Evolutionary conservation across 2,113 vertebrate species (phyloP), one percentile per base, ranked within the genome.

Genomic region (Parus major): DNA sequence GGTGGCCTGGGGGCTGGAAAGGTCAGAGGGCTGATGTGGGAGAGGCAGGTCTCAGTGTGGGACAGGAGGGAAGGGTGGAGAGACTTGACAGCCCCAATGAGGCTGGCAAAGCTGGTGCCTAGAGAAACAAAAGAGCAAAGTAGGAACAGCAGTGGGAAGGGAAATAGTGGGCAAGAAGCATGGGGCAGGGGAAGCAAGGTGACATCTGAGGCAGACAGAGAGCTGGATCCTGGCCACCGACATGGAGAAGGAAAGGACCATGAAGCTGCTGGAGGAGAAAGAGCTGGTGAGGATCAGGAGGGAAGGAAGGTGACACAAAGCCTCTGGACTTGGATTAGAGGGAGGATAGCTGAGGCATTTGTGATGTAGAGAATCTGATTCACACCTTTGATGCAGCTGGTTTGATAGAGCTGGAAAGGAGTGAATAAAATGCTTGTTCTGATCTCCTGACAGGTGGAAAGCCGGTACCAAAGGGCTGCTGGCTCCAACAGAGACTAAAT

Each of bases 401-500:
- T 87, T 88, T 92, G 90, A 92, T 33, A 88, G 85, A 93, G 53
- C 59, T 52, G 59, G 90, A 66, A 88, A 83, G 75, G 23, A 90
- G 49, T 11, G 82, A 95, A 84, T 66, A 82, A 82, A 95, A 50
- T 3, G 1, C 70, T 87, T 61, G 59, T 80, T 95, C 76, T 95
- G 65, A 76, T 88, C 72, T 91, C 52, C 76, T 81, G 82, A 92
- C 49, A 89, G 65, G 86, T 46, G 59, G 56, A 91, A 71, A 96
- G 59, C 79, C 79, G 76, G 89, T 68, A 84, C 89, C 76, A 49
- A 82, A 78, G 80, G 82, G 63, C 85, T 96, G 47, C 89, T 15
- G 33, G 53, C 70, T 91, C 92, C 96, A 95, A 95, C 90, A 95
- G 85, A 93, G 95, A 82, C 60, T 93, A 94, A 96, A 97, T 95